phyloP scores from a whole-genome alignment of 2,797 vertebrate genomes.

The Crax fasciolata region DNA sequence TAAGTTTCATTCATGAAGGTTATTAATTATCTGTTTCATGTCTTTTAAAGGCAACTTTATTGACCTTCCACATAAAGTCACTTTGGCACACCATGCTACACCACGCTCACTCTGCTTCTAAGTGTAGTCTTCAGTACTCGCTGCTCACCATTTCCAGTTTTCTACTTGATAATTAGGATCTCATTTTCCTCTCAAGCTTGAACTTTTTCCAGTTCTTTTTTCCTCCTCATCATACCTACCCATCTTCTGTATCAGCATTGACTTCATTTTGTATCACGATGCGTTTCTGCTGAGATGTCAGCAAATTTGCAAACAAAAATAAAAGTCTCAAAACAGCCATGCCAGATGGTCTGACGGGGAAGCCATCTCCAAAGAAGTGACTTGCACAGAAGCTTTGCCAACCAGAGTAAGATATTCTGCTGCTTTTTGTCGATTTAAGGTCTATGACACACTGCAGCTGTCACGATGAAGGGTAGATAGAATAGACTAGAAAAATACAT shows the following conservation, averaged over 20 bases:
- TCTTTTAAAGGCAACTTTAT: not conserved
- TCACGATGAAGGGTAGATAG: slow-evolving; percentile 43
- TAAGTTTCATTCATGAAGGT: not conserved
- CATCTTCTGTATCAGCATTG: not conserved
- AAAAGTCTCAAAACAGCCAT: not conserved
- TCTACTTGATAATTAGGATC: not conserved
- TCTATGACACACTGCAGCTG: slow-evolving; percentile 56
- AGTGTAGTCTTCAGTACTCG: not conserved
- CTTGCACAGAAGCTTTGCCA: not conserved
- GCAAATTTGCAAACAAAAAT: slow-evolving; percentile 60
- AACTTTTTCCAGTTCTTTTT: not conserved
- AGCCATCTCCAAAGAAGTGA: not conserved
- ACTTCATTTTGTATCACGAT: not conserved
- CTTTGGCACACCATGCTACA: not conserved
- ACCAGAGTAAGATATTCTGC: not conserved
- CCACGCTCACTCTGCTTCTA: not conserved
- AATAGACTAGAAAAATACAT: slow-evolving; percentile 31
- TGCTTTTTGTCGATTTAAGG: slow-evolving; percentile 1
- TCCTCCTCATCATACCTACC: not conserved
- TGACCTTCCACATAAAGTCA: not conserved
- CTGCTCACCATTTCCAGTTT: not conserved
- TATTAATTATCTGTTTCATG: not conserved
- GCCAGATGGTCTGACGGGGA: slow-evolving; percentile 29
- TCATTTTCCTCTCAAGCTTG: not conserved
- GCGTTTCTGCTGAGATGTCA: slow-evolving; percentile 38